phyloP scores from a whole-genome alignment of 1,140 invertebrate species.

The Phortica variegata region DNA sequence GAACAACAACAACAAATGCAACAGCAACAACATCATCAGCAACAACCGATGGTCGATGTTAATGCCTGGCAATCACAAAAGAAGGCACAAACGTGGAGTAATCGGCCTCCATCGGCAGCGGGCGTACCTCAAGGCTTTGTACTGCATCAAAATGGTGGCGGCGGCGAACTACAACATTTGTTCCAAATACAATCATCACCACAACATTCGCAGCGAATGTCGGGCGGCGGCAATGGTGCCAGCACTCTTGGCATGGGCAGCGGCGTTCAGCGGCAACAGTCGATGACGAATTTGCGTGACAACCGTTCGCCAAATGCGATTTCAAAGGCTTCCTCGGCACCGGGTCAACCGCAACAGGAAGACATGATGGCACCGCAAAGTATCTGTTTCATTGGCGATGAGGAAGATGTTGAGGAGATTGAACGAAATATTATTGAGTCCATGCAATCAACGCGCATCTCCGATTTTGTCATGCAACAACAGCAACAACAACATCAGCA shows the following conservation, averaged over 20 bases:
- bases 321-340: slow-evolving; percentile 5
- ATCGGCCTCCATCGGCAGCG: slow-evolving; percentile 32
- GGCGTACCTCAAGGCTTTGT: slow-evolving; percentile 41
- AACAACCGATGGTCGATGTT: slow-evolving; percentile 43
- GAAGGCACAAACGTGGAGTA: slow-evolving; percentile 36
- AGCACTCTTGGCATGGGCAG: slow-evolving; percentile 11
- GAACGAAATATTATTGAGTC: slow-evolving; percentile 54
- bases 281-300: slow-evolving; percentile 46
- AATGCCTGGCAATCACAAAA: slow-evolving; percentile 51
- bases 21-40: slow-evolving; percentile 31
- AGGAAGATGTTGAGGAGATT: slow-evolving; percentile 55
- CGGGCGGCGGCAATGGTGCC: slow-evolving; percentile 8
- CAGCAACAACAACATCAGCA: slow-evolving; percentile 42
- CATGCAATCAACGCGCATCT: slow-evolving; percentile 48
- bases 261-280: slow-evolving; percentile 53
- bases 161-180: slow-evolving; percentile 48
- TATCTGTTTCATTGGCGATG: slow-evolving; percentile 85
- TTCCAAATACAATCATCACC: slow-evolving; percentile 55
- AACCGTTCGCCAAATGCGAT: slow-evolving; percentile 44
- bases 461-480: slow-evolving; percentile 43
- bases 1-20: slow-evolving; percentile 52
- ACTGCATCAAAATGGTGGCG: slow-evolving; percentile 50
- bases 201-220: slow-evolving; percentile 33
- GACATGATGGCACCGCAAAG: slow-evolving; percentile 75
- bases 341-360: slow-evolving; percentile 27